phyloP scores from a whole-genome alignment of 2,888 invertebrate genomes.

The Lycophotia porphyrea region DNA sequence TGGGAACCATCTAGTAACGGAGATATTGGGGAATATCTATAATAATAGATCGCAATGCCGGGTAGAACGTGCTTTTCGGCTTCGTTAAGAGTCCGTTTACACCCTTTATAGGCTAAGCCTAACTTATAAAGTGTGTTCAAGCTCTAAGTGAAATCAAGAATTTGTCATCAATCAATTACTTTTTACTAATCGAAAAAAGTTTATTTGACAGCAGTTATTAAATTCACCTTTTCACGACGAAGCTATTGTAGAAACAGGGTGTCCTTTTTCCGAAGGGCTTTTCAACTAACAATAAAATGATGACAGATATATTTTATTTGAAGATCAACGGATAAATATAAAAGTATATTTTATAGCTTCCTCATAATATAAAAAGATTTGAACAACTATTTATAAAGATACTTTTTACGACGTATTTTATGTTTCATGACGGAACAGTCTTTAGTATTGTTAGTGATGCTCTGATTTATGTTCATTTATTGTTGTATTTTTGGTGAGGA shows the following conservation, averaged over 20 bases:
- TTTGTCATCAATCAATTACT: too few species aligned
- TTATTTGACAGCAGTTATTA: too few species aligned
- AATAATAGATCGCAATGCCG: too few species aligned
- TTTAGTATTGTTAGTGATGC: conserved; percentile 3
- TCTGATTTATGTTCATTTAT: background rate
- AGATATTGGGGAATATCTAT: too few species aligned
- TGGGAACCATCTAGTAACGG: too few species aligned
- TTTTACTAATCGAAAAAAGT: too few species aligned
- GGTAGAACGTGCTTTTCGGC: too few species aligned
- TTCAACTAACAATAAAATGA: conserved; percentile 18
- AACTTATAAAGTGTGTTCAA: too few species aligned
- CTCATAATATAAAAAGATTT: conserved; percentile 34
- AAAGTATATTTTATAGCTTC: conserved; percentile 52
- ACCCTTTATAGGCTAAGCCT: too few species aligned
- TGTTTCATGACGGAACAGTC: conserved; percentile 16
- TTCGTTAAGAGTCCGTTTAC: too few species aligned
- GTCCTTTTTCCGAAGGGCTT: background rate
- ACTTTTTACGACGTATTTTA: conserved; percentile 46
- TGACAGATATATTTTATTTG: conserved; percentile 37
- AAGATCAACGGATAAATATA: conserved; percentile 33
- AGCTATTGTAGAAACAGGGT: background rate
- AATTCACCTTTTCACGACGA: background rate
- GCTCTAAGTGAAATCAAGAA: too few species aligned
- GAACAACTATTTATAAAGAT: conserved; percentile 38
- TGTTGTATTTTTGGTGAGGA: background rate